These are phyloP conservation scores for Xyrauchen texanus DNA, from an alignment of 2,113 vertebrate species.

Conservation along the genomic window DNA sequence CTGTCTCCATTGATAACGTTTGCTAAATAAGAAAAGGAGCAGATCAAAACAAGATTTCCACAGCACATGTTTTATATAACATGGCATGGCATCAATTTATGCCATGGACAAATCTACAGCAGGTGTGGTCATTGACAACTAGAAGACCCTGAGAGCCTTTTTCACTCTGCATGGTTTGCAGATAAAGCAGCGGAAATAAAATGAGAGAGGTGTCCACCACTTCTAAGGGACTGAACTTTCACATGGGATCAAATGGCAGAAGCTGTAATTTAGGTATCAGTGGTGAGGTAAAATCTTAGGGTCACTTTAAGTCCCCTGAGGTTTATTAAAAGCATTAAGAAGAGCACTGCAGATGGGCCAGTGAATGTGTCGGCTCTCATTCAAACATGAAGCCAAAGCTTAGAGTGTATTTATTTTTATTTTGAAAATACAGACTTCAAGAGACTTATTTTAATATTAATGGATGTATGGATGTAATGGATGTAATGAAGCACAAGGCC, in stretches of 20 bases:
- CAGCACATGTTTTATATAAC: too few species aligned
- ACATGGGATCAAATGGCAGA: constrained; percentile 24
- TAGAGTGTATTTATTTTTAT: background rate
- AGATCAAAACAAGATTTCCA: background rate
- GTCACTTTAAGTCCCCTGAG: constrained; percentile 27
- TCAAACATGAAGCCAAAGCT: background rate
- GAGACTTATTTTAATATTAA: background rate
- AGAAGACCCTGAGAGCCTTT: constrained; percentile 2
- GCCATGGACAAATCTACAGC: background rate
- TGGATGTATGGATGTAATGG: too few species aligned
- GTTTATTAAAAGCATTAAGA: constrained; percentile 31
- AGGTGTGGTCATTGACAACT: constrained; percentile 1
- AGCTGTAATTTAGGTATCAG: constrained; percentile 29
- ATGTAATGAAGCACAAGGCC: too few species aligned
- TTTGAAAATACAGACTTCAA: background rate
- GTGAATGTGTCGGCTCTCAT: background rate
- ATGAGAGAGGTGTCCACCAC: constrained; percentile 9
- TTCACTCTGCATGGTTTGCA: constrained; percentile 6
- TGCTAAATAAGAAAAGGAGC: background rate
- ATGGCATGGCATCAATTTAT: too few species aligned
- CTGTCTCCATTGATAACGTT: background rate
- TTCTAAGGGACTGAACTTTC: constrained; percentile 10
- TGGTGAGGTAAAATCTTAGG: background rate
- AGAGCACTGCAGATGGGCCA: background rate
- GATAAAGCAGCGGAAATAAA: constrained; percentile 19